Evolutionary conservation across 2,888 invertebrate genomes (phyloP), one percentile per base, ranked within the genome.

Genomic region (Ophion costatus): DNA sequence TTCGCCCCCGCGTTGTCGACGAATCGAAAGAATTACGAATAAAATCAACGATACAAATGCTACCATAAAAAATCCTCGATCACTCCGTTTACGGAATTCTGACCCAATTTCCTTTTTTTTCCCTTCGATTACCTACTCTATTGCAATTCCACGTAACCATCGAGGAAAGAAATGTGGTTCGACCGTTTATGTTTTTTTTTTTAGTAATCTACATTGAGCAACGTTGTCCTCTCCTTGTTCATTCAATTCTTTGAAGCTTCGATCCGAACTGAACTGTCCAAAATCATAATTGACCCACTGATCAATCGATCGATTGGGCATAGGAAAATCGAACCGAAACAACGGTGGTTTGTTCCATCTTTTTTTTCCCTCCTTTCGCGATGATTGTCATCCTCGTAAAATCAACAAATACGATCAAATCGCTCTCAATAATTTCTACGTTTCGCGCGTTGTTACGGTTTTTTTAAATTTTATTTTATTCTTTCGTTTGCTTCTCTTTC

Each of bases 371-470:
- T 33, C 71, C 57, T 56, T 66, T 82, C 51, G 84, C 87, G 89
- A 90, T 91, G 91, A 91, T 91, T 91, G 91, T 91, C 91, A 89
- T 90, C 89, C 89, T 88, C 86, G 87, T 89, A 82, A 90, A 91
- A 86, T 87, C 79, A 88, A 88, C 87, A 85, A 64, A 74, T 86
- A 88, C 88, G 87, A 88, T 89, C 86, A 86, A 74, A 88, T 89
- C 88, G 88, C 86, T 83, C 86, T 83, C 85, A 82, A 83, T 83
- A 73, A 84, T 85, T 69, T 61, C 84, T 85, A 84, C 74, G 74
- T 76, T 82, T 56, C 73, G 59, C 80, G 81, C 56, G 63, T 76
- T 66, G n/a, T 38, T 69, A 67, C 63, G 51, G 51, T 78, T 38
- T 70, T 70, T 57, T 64, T 73, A n/a, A n/a, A n/a, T n/a, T n/a